Base-by-base conservation (phyloP, 2,113 vertebrate species). In the Zosterops hypoxanthus region DNA sequence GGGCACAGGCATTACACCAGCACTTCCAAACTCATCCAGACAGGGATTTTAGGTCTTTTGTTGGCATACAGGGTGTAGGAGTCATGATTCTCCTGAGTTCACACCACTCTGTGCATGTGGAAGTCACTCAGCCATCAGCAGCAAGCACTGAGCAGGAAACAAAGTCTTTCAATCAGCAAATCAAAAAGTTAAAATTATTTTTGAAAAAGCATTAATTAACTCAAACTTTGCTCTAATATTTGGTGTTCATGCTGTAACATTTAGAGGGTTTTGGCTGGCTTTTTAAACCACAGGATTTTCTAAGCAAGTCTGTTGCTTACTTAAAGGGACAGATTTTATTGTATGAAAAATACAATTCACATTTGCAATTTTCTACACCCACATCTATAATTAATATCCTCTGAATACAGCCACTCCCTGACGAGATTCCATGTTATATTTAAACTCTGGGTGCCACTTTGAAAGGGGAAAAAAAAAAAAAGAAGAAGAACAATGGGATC, bases 331-430 rank as follows among this genome's bases (percentile, higher is more conserved):
- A 33, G 46, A 85, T 73, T 92, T 96, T 84, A 75, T 69, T 94
- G 59, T 57, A 83, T 46, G 59, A 93, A 81, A 91, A 95, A 93
- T 2, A 86, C 55, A 84, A 93, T 69, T 86, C 75, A 46, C 36
- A 93, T 94, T 88, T 86, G 79, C 65, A 85, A 86, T 95, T 97
- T 96, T 97, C 91, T 92, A 95, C 90, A 83, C 63, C 82, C 86
- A 94, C 68, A 57, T 75, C 80, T 92, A 96, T 90, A 97, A 96
- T 94, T 95, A 89, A 94, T 96, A 89, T 97, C 95, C 81, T 53
- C 83, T 95, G 93, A 95, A 75, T 56, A 75, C 90, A 95, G 92
- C 85, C 82, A 93, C 82, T 96, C 93, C 92, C 71, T 65, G 68
- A 73, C n/a, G 86, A 96, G 76, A 85, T 59, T 97, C 91, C 89